These are phyloP conservation scores for Furcifer pardalis DNA, from an alignment of 2,797 vertebrate genomes.

Conservation along the genomic window DNA sequence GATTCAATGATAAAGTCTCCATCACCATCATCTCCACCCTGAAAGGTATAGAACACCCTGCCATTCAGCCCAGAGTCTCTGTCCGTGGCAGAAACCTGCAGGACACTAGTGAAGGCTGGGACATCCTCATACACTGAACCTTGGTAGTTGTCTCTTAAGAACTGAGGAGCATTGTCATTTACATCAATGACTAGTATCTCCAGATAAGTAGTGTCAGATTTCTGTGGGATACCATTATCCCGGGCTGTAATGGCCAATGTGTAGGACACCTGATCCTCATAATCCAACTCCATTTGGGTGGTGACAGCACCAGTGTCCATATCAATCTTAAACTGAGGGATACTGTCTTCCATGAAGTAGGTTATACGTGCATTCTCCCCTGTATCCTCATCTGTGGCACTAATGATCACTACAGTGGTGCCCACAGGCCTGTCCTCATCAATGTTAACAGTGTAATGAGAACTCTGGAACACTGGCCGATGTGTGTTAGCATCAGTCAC, in stretches of 20 bases:
- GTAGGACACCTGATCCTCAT: slow-evolving; percentile 96
- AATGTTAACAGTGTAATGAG: slow-evolving; percentile 93
- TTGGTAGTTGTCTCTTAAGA: slow-evolving; percentile 87
- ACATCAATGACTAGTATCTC: slow-evolving; percentile 96
- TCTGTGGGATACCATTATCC: slow-evolving; percentile 96
- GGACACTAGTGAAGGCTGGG: slow-evolving; percentile 90
- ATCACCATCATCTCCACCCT: slow-evolving; percentile 91
- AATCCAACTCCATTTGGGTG: slow-evolving; percentile 93
- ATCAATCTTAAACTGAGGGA: slow-evolving; percentile 94
- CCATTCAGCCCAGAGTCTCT: slow-evolving; percentile 92
- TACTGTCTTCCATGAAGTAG: slow-evolving; percentile 96
- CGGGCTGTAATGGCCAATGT: slow-evolving; percentile 93
- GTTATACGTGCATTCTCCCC: slow-evolving; percentile 94
- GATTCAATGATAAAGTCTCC: slow-evolving; percentile 96
- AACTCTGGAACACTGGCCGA: slow-evolving; percentile 95
- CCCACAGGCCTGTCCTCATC: slow-evolving; percentile 88
- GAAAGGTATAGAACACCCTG: slow-evolving; percentile 94
- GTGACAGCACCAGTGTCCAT: slow-evolving; percentile 89
- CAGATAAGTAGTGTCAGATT: slow-evolving; percentile 96
- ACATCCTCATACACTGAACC: slow-evolving; percentile 93
- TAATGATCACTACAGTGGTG: slow-evolving; percentile 93
- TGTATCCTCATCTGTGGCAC: slow-evolving; percentile 93
- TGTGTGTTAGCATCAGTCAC: slow-evolving; percentile 97
- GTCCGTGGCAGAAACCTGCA: slow-evolving; percentile 93
- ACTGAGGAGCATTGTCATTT: slow-evolving; percentile 93